These are phyloP conservation scores for Eucera pruinosa DNA, from an alignment of 2,888 invertebrate genomes.

Conservation along the genomic window DNA sequence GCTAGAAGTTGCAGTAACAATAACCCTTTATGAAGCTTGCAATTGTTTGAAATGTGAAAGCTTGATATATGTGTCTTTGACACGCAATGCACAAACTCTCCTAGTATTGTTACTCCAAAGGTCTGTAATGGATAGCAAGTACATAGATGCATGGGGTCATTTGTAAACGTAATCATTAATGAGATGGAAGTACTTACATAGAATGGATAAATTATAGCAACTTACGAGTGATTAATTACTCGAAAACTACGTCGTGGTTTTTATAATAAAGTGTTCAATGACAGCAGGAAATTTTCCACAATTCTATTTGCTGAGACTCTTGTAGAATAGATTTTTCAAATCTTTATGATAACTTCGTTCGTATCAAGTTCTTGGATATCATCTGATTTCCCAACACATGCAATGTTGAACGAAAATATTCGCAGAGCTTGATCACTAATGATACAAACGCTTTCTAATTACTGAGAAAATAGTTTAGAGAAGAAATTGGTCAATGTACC, in stretches of 20 bases:
- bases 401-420: no score
- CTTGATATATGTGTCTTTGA: not conserved
- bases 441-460: no score
- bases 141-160: not conserved
- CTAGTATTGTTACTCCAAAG: not conserved
- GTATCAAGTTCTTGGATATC: not conserved
- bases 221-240: no score
- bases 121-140: not conserved
- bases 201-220: no score
- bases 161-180: not conserved
- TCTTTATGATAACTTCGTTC: not conserved
- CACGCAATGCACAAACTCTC: constrained; percentile 4
- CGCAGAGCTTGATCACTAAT: no score
- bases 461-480: no score
- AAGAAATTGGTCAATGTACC: no score
- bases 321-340: not conserved
- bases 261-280: no score
- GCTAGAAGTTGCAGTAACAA: not conserved
- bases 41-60: no score
- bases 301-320: not conserved
- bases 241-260: no score
- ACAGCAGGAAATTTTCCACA: not conserved
- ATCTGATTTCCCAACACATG: not conserved
- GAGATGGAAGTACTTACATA: not conserved
- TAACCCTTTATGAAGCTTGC: not conserved